Percentiles rank a stretch among this genome's conserved stretches.
Evolutionary conservation across 2,113 vertebrate species (phyloP).

Genomic region (Otolemur garnettii): DNA sequence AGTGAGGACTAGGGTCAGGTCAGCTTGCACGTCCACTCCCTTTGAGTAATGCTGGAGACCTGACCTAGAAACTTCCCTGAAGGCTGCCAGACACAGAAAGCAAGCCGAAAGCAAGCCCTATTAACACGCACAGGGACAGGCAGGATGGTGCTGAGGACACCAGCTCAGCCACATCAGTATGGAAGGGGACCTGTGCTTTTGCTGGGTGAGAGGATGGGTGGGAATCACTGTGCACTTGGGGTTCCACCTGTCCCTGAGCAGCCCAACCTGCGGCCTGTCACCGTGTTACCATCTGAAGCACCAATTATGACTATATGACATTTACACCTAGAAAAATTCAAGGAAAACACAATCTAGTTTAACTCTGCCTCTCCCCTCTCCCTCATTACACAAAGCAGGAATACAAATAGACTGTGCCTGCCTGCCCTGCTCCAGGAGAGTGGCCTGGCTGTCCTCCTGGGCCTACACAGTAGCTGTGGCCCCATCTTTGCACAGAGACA

Average conservation of each 20-base stretch:
- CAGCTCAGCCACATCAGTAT: rapidly evolving
- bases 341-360: neutral
- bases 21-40: neutral
- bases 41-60: neutral
- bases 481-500: neutral
- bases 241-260: neutral
- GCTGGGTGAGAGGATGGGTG: neutral
- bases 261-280: neutral
- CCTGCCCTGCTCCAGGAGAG: rapidly evolving
- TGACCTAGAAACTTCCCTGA: neutral
- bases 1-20: neutral
- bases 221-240: neutral
- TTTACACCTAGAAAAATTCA: neutral
- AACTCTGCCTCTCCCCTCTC: too few relatives aligned
- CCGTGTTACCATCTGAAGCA: neutral
- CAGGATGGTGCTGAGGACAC: rapidly evolving
- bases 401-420: neutral
- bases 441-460: rapidly evolving
- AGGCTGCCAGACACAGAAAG: neutral
- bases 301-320: neutral
- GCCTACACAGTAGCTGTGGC: rapidly evolving
- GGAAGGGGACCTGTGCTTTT: neutral
- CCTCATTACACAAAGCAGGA: neutral
- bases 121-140: neutral
- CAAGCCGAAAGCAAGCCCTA: neutral